Conservation (phyloP, 1,140 invertebrate genomes). For the Meloidogyne exigua region DNA sequence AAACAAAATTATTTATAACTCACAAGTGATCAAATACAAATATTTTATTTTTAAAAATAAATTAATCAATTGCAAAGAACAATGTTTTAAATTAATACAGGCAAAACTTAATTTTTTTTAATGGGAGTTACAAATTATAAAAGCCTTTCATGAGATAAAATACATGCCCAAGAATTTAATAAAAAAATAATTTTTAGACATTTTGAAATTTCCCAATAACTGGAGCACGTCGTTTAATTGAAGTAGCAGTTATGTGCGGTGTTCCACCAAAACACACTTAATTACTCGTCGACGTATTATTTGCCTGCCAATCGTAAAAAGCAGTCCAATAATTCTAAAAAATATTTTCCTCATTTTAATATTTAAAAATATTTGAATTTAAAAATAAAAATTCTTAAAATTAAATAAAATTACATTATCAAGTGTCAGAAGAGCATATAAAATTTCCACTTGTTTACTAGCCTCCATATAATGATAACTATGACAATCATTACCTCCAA, state of each 20-base stretch:
- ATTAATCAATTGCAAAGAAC: too few relatives aligned
- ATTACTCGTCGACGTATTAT: neutral
- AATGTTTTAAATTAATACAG: too few relatives aligned
- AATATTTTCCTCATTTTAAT: neutral
- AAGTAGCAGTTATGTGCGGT: neutral
- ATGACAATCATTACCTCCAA: neutral
- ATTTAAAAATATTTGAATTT: neutral
- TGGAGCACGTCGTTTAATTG: neutral
- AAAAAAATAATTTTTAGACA: too few relatives aligned
- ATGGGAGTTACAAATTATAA: too few relatives aligned
- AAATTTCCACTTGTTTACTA: conserved; percentile 17
- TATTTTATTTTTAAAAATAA: too few relatives aligned
- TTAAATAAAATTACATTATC: conserved; percentile 1
- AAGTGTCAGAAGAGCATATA: conserved; percentile 7
- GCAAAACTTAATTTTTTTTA: too few relatives aligned
- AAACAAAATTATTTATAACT: too few relatives aligned
- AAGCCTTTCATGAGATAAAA: too few relatives aligned
- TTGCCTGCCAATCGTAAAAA: conserved; percentile 6
- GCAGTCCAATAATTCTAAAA: conserved; percentile 2
- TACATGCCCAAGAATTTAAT: too few relatives aligned
- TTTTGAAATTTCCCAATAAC: neutral
- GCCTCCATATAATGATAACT: conserved; percentile 6
- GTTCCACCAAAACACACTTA: neutral
- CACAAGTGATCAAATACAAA: too few relatives aligned
- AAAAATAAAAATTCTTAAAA: neutral